phyloP scores from a whole-genome alignment of 2,888 invertebrate species.

The Nezara viridula region DNA sequence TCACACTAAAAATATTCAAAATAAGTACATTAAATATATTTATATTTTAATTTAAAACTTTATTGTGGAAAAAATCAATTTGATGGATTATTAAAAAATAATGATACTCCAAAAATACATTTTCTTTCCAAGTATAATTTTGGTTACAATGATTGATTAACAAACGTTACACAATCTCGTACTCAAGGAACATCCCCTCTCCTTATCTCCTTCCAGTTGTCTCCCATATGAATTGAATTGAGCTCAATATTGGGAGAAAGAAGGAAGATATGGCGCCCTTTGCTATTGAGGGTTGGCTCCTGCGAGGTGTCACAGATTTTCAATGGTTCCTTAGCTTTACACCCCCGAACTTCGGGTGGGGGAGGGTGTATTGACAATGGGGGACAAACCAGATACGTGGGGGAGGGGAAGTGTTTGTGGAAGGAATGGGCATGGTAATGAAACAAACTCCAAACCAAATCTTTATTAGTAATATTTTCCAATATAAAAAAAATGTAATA shows the following conservation, averaged over 20 bases:
- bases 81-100: too few species aligned
- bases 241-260: constrained; percentile 3
- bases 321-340: constrained; percentile 35
- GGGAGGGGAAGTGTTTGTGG: background rate
- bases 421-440: background rate
- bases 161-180: background rate
- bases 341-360: background rate
- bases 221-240: constrained; percentile 27
- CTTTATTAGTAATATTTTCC: background rate
- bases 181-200: background rate
- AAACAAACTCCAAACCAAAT: background rate
- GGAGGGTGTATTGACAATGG: background rate
- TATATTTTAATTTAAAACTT: too few species aligned
- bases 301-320: constrained; percentile 9
- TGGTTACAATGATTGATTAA: background rate
- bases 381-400: background rate
- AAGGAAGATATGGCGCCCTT: constrained; percentile 31
- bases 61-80: too few species aligned
- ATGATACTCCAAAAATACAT: too few species aligned
- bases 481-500: background rate
- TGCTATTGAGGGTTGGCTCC: background rate
- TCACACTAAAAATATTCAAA: too few species aligned
- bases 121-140: background rate
- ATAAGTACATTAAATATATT: too few species aligned
- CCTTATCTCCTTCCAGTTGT: background rate